A percentile compares a stretch with the other conserved stretches of the same genome.
Evolutionary conservation across 2,113 vertebrate genomes (phyloP).

Genomic region (Centrocercus urophasianus): DNA sequence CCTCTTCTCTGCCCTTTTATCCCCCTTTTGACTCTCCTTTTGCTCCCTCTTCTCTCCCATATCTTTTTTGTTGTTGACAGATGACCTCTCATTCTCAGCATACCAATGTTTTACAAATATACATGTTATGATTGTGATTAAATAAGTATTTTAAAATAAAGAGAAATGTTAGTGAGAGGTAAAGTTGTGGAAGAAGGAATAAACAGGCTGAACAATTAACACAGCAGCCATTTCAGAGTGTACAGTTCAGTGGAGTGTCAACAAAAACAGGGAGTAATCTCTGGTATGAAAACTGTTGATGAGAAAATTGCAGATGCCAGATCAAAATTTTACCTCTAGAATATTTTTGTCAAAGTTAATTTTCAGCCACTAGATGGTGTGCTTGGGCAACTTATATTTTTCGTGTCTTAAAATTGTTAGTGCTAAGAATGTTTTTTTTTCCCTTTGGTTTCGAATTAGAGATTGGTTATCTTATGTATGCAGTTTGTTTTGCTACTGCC

Average conservation of each 20-base stretch:
- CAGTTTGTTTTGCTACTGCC: neutral
- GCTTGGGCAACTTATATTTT: conserved; percentile 49
- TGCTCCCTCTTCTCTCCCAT: neutral
- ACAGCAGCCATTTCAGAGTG: fast-evolving
- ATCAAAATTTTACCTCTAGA: neutral
- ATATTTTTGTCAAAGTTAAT: neutral
- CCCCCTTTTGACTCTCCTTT: neutral
- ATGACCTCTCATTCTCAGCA: neutral
- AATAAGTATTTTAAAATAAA: neutral
- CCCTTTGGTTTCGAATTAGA: neutral
- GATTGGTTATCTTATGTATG: neutral
- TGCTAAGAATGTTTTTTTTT: neutral
- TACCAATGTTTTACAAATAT: neutral
- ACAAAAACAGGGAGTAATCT: neutral
- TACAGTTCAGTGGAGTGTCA: neutral
- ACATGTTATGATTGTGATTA: neutral
- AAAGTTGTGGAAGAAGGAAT: neutral
- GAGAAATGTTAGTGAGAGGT: neutral
- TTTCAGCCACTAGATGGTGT: conserved; percentile 75
- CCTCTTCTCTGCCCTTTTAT: neutral
- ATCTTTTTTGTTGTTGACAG: neutral
- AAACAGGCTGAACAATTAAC: neutral
- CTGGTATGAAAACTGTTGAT: neutral
- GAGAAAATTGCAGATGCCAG: neutral
- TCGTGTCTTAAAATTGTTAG: fast-evolving